These are phyloP conservation scores for Atherinosoma microstoma DNA, from an alignment of 2,797 vertebrate species.

Conservation along the genomic window DNA sequence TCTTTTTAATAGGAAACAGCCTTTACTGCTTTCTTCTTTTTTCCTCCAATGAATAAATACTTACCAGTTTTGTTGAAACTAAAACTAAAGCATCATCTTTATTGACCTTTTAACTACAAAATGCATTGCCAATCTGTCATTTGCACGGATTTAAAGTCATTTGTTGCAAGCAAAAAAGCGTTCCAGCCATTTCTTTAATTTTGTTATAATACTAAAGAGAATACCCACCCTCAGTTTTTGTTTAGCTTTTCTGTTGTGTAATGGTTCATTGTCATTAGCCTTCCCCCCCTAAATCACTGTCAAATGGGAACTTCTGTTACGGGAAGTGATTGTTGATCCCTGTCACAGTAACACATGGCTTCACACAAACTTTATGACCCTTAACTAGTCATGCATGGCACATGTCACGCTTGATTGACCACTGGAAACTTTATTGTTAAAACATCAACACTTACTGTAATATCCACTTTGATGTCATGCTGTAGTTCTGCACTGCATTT, in stretches of 20 bases:
- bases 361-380: not conserved
- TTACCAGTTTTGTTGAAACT: not conserved
- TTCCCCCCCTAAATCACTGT: not conserved
- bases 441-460: not conserved
- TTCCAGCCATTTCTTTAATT: slow-evolving; percentile 21
- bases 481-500: slow-evolving; percentile 1
- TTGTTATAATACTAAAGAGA: slow-evolving; percentile 24
- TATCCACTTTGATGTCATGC: not conserved
- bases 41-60: not conserved
- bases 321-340: slow-evolving; percentile 15
- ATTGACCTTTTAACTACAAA: not conserved
- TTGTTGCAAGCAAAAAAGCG: slow-evolving; percentile 17
- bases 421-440: slow-evolving; percentile 2
- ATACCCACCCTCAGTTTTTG: not conserved
- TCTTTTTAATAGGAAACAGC: not conserved
- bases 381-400: slow-evolving; percentile 1
- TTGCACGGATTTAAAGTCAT: not conserved
- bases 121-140: too few species aligned
- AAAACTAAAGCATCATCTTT: not conserved
- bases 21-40: not conserved
- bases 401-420: slow-evolving; percentile 23
- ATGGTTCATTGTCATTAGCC: slow-evolving; percentile 14
- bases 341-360: slow-evolving; percentile 17
- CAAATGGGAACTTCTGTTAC: slow-evolving; percentile 2
- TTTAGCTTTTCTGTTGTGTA: not conserved